Base-by-base conservation (phyloP, 1,140 invertebrate species). In the Aethina tumida region DNA sequence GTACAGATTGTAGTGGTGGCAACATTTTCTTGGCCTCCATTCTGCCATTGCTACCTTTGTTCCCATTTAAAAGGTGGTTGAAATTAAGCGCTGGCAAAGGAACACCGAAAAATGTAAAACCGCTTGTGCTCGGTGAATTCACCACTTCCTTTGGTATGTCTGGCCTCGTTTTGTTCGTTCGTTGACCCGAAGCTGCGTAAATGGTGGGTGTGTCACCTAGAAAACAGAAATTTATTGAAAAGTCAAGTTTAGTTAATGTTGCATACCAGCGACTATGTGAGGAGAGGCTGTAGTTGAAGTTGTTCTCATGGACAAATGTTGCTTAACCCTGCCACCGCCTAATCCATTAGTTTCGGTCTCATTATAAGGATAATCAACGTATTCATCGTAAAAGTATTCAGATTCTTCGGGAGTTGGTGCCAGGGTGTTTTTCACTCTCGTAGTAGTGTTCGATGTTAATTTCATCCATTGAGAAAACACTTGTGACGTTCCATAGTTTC, bases 81-180 rank as follows among this genome's bases (percentile, higher is more conserved):
- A 84, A 71, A 37, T 75, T 78, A n/a, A 88, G 55, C 34, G 71
- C 71, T 3, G 84, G 82, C 33, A 89, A 48, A 0, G 85, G 84
- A 45, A 88, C 73, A 0, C 86, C 86, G 50, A 90, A 89, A 49
- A 90, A 84, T 9, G 84, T 86, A 50, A 86, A 85, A 1, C 79
- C 70, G 4, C 70, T 71, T 29, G 63, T 70, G 14, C 67, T 67
- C 4, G 59, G 62, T 1, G 58, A 59, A 39, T 69, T 66, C 19
- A 36, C 53, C 6, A 66, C 55, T 18, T 54, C 50, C 50, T 63
- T 66, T 2, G 50, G 50, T 7, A 62, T 58, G 25, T 55, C 54
- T 39, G 56, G 63, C 14, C 57, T 65, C 24, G 61, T 64, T 52
- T 75, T 74, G 8, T 66, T 63, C 36, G 69, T 73, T 26, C n/a